A percentile compares a stretch with the other conserved stretches of the same genome.
Evolutionary conservation across 2,888 invertebrate species (phyloP).

Genomic region (Plebejus melissa): DNA sequence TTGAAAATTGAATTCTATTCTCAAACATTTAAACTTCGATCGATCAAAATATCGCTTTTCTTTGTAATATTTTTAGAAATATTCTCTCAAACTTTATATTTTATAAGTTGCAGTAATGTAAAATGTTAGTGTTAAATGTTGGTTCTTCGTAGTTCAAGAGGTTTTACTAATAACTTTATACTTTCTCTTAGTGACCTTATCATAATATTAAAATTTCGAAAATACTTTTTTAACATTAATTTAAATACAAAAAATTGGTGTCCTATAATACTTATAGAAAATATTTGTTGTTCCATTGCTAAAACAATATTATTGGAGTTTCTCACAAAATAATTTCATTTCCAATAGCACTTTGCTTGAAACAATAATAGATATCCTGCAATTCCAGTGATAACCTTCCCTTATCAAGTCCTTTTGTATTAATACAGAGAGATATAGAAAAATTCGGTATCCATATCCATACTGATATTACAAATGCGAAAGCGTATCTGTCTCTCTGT

Average conservation of each 20-base stretch:
- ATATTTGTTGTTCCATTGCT: not conserved
- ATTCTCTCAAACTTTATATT: not conserved
- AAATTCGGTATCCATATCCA: not conserved
- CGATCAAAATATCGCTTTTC: slow-evolving; percentile 3
- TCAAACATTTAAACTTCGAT: not conserved
- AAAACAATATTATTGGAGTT: slow-evolving; percentile 19
- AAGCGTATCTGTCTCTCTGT: too few relatives aligned
- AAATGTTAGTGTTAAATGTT: not conserved
- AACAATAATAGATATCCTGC: slow-evolving; percentile 13
- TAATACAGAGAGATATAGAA: not conserved
- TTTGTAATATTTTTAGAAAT: not conserved
- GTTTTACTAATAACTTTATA: too few relatives aligned
- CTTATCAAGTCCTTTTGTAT: not conserved
- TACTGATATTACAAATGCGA: too few relatives aligned
- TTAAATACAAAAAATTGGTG: not conserved
- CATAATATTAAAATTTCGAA: not conserved
- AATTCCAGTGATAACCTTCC: slow-evolving; percentile 11
- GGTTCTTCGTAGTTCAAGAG: too few relatives aligned
- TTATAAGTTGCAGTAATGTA: not conserved
- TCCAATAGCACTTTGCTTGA: slow-evolving; percentile 12
- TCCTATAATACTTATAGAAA: not conserved
- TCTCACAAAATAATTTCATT: slow-evolving; percentile 2
- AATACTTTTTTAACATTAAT: not conserved
- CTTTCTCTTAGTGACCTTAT: not conserved
- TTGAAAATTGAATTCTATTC: slow-evolving; percentile 2